phyloP scores from a whole-genome alignment of 2,888 invertebrate genomes.

The Drosophila ezoana region DNA sequence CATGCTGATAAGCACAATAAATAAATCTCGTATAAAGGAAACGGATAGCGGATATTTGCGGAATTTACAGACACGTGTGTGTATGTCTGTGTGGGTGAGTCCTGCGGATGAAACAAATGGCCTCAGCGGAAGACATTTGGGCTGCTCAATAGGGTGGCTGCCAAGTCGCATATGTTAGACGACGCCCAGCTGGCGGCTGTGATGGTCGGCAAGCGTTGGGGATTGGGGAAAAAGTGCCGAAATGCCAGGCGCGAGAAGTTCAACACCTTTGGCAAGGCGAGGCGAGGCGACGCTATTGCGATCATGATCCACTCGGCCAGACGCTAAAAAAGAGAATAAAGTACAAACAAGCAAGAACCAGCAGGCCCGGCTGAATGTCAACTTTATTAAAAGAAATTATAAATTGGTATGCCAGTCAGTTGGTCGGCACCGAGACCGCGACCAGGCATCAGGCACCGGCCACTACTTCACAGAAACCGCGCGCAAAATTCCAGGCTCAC shows the following conservation, averaged over 20 bases:
- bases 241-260: slow-evolving; percentile 76
- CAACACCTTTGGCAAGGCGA: slow-evolving; percentile 60
- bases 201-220: too few species aligned
- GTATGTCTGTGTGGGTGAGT: slow-evolving; percentile 11
- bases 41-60: slow-evolving; percentile 75
- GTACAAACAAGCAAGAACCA: neutral
- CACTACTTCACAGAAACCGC: slow-evolving; percentile 70
- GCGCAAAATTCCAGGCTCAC: slow-evolving; percentile 80
- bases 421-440: slow-evolving; percentile 33
- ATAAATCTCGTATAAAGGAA: slow-evolving; percentile 76
- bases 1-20: slow-evolving; percentile 65
- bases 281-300: slow-evolving; percentile 23
- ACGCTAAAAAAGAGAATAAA: slow-evolving; percentile 47
- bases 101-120: slow-evolving; percentile 58
- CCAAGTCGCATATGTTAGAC: slow-evolving; percentile 42
- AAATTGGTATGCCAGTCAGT: slow-evolving; percentile 78
- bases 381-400: slow-evolving; percentile 81
- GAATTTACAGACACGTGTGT: slow-evolving; percentile 78
- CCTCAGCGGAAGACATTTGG: slow-evolving; percentile 64
- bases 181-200: slow-evolving; percentile 34
- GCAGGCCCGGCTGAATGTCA: slow-evolving; percentile 64
- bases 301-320: slow-evolving; percentile 74
- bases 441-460: slow-evolving; percentile 13
- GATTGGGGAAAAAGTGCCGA: slow-evolving; percentile 58
- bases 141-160: slow-evolving; percentile 55